A percentile compares a stretch with the other conserved stretches of the same genome.
Evolutionary conservation across 2,113 vertebrate genomes (phyloP).

Genomic region (Sminthopsis crassicaudata): DNA sequence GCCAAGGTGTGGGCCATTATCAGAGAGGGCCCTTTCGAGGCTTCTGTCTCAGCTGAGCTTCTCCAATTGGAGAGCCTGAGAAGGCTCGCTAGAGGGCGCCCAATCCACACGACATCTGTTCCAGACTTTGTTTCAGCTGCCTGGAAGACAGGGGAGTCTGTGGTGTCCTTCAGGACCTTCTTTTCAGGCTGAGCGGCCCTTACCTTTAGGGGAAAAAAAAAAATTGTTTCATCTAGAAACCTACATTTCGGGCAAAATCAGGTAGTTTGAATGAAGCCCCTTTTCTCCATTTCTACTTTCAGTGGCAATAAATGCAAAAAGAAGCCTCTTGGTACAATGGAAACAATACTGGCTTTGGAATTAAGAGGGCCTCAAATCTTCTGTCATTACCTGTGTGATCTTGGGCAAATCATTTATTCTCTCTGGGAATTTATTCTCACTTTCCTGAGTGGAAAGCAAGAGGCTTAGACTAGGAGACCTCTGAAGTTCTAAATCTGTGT

Average conservation of each 20-base stretch:
- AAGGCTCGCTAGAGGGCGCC: background rate
- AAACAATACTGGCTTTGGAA: background rate
- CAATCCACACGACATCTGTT: background rate
- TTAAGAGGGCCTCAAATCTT: background rate
- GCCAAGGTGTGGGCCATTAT: background rate
- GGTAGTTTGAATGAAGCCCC: background rate
- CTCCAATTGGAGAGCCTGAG: background rate
- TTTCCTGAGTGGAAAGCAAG: background rate
- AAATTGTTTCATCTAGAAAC: conserved; percentile 7
- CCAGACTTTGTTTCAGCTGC: background rate
- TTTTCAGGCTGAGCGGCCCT: conserved; percentile 4
- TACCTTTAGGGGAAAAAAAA: conserved; percentile 24
- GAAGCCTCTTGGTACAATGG: too few relatives aligned
- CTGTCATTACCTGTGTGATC: background rate
- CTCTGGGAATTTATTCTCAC: background rate
- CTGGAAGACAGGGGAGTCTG: background rate
- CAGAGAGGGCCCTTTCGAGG: background rate
- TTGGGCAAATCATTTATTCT: background rate
- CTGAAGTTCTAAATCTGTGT: background rate
- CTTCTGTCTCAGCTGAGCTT: background rate
- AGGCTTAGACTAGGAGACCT: background rate
- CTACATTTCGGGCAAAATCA: conserved; percentile 34
- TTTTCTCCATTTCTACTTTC: conserved; percentile 35
- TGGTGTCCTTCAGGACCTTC: background rate
- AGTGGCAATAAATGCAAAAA: background rate